phyloP scores from a whole-genome alignment of 64 coral and sea anemone genomes.

The Porites lutea region DNA sequence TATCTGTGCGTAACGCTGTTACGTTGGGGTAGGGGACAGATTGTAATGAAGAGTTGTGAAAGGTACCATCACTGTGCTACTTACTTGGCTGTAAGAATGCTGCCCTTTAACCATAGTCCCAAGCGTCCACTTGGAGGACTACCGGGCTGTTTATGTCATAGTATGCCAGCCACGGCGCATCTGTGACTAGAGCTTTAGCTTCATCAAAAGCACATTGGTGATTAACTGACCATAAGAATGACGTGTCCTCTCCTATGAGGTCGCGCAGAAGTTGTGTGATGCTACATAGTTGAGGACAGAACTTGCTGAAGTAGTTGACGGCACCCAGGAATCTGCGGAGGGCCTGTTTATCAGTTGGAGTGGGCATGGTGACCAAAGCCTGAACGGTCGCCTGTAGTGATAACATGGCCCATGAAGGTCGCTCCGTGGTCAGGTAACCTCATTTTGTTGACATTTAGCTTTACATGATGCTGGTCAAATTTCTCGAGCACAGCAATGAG shows the following conservation, averaged over 20 bases:
- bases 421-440: constrained; percentile 45
- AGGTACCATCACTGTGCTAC: background rate
- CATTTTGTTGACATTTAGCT: constrained; percentile 49
- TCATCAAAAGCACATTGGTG: constrained; percentile 42
- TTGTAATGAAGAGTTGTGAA: background rate
- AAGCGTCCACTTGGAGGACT: constrained; percentile 37
- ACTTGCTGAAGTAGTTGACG: constrained; percentile 54
- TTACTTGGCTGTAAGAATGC: constrained; percentile 19
- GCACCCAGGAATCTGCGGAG: constrained; percentile 46
- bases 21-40: background rate
- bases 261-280: constrained; percentile 19
- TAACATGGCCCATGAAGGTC: constrained; percentile 54
- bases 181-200: constrained; percentile 27
- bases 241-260: constrained; percentile 15
- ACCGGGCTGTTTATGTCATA: constrained; percentile 6
- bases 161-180: constrained; percentile 45
- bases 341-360: constrained; percentile 39
- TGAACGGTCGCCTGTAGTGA: constrained; percentile 45
- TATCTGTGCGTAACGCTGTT: background rate
- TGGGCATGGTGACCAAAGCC: constrained; percentile 44
- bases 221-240: constrained; percentile 39
- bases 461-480: constrained; percentile 54
- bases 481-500: constrained; percentile 34
- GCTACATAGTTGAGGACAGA: constrained; percentile 39
- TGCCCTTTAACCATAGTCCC: constrained; percentile 16